These are phyloP conservation scores for Acronicta alni DNA, from an alignment of 2,888 invertebrate species.

Conservation along the genomic window DNA sequence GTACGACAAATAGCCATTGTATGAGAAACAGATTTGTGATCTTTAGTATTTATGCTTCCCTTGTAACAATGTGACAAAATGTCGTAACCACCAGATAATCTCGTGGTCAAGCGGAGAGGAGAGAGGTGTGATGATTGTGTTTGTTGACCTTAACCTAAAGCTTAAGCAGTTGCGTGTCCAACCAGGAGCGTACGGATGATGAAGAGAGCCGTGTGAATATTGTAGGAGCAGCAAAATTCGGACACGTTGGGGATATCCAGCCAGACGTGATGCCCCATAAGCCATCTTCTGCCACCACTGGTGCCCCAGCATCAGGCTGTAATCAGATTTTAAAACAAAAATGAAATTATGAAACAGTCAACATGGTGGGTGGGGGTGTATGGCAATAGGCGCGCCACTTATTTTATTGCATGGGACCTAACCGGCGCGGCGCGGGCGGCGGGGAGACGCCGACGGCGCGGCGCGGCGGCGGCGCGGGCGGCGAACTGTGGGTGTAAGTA, in stretches of 20 bases:
- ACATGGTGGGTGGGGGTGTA: no score
- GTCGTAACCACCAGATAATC: slow-evolving; percentile 37
- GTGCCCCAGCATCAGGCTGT: slow-evolving; percentile 82
- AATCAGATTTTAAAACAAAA: slow-evolving; percentile 26
- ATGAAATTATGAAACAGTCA: no score
- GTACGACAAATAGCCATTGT: no score
- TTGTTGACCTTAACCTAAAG: slow-evolving; percentile 42
- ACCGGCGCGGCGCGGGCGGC: no score
- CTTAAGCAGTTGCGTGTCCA: slow-evolving; percentile 55
- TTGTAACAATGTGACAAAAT: slow-evolving; percentile 50
- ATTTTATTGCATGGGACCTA: no score
- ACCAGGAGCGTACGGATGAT: slow-evolving; percentile 67
- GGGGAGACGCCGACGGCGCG: no score
- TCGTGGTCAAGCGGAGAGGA: slow-evolving; percentile 11
- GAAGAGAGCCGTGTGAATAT: slow-evolving; percentile 73
- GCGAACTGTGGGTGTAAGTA: no score
- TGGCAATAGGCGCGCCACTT: no score
- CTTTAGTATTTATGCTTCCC: slow-evolving; percentile 39
- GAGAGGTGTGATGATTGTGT: slow-evolving; percentile 1
- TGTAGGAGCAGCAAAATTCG: slow-evolving; percentile 63
- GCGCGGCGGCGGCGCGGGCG: no score
- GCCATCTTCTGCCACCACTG: slow-evolving; percentile 74
- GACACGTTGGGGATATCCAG: slow-evolving; percentile 69
- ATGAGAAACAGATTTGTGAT: no score
- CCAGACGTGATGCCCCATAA: slow-evolving; percentile 84